phyloP scores from a whole-genome alignment of 2,888 invertebrate species.

The Sphecodes monilicornis region DNA sequence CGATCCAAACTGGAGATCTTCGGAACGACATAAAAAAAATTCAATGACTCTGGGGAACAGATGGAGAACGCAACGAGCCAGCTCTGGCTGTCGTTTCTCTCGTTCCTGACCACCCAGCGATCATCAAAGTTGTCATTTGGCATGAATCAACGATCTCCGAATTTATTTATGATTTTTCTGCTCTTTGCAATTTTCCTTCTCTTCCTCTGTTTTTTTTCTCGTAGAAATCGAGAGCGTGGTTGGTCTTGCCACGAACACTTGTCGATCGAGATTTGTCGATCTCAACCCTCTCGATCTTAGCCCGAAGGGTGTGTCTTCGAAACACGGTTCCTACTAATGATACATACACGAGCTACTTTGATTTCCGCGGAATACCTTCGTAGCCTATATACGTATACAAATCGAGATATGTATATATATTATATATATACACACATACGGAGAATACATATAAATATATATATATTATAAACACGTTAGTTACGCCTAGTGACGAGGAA shows the following conservation, averaged over 20 bases:
- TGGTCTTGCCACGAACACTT: not conserved
- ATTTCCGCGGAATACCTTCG: constrained; percentile 68
- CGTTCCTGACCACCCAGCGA: constrained; percentile 19
- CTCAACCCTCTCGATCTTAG: constrained; percentile 43
- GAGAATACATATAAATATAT: constrained; percentile 42
- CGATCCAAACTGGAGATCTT: not conserved
- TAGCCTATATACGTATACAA: constrained; percentile 55
- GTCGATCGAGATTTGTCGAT: constrained; percentile 11
- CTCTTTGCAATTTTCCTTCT: not conserved
- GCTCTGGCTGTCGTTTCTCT: not conserved
- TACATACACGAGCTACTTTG: constrained; percentile 76
- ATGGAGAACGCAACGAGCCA: constrained; percentile 24
- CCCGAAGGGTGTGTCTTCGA: constrained; percentile 72
- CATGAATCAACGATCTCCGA: constrained; percentile 22
- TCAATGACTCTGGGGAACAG: not conserved
- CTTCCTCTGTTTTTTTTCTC: not conserved
- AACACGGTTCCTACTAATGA: constrained; percentile 82
- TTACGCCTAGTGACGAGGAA: constrained; percentile 58
- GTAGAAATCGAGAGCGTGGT: not conserved
- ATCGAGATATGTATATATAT: constrained; percentile 36
- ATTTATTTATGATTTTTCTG: constrained; percentile 21
- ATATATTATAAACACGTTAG: constrained; percentile 47
- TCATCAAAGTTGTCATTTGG: constrained; percentile 15
- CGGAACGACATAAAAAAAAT: not conserved
- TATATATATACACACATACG: constrained; percentile 45